Evolutionary conservation across 2,113 vertebrate species (phyloP).

Genomic region (Australoheros scitulus): DNA sequence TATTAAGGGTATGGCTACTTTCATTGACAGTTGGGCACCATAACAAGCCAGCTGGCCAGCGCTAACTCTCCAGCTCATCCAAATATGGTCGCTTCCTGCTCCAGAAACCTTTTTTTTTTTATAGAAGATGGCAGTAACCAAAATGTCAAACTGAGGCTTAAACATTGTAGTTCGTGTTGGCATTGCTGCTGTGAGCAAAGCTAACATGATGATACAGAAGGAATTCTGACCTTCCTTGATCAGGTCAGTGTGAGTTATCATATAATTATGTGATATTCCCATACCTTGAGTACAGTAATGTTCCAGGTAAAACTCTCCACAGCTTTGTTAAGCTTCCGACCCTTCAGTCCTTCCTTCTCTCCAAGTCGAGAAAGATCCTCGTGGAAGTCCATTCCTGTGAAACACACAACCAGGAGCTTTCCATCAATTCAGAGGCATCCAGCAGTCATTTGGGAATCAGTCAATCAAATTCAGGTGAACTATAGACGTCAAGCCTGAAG

Average conservation of each 20-base stretch:
- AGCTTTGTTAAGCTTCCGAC: constrained; percentile 86
- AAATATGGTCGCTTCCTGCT: too few relatives aligned
- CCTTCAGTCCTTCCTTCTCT: constrained; percentile 89
- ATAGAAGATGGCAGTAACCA: too few relatives aligned
- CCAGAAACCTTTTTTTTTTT: too few relatives aligned
- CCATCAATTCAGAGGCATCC: not conserved
- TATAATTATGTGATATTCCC: not conserved
- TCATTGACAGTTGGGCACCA: too few relatives aligned
- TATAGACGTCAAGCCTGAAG: not conserved
- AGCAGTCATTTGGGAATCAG: not conserved
- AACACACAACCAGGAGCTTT: not conserved
- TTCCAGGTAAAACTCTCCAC: constrained; percentile 94
- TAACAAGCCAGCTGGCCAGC: too few relatives aligned
- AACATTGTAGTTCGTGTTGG: too few relatives aligned
- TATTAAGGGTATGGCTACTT: too few relatives aligned
- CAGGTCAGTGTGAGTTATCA: not conserved
- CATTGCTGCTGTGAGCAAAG: too few relatives aligned
- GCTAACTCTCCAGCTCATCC: too few relatives aligned
- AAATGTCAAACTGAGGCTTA: too few relatives aligned
- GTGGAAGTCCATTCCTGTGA: constrained; percentile 88
- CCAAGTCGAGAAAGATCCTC: constrained; percentile 87
- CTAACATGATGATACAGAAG: too few relatives aligned
- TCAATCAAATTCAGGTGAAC: not conserved
- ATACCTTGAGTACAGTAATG: constrained; percentile 84
- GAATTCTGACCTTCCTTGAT: not conserved